A percentile compares a stretch with the other conserved stretches of the same genome.
Evolutionary conservation across 2,113 vertebrate genomes (phyloP).

Genomic region (human (Homo sapiens)): DNA sequence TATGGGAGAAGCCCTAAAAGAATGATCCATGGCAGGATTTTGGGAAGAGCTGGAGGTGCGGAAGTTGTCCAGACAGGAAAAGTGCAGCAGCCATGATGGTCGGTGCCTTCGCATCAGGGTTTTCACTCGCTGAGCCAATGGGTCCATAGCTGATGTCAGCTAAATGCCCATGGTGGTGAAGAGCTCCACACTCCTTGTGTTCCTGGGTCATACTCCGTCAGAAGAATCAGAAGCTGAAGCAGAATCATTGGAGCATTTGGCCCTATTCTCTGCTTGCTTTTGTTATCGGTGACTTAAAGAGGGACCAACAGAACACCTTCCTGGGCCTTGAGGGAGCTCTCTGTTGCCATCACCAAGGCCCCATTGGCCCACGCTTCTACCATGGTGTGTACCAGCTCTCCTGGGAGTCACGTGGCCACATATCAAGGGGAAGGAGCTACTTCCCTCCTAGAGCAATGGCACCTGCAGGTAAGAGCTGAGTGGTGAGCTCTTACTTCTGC

Average conservation of each 20-base stretch:
- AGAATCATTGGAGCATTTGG: not conserved
- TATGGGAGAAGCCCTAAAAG: not conserved
- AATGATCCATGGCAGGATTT: not conserved
- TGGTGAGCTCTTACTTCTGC: not conserved
- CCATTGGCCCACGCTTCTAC: fast-evolving
- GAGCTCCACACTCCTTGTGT: not conserved
- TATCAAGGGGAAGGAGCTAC: not conserved
- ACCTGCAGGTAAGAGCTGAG: not conserved
- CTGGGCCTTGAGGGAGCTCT: not conserved
- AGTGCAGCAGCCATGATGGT: fast-evolving
- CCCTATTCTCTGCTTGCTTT: not conserved
- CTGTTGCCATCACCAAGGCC: not conserved
- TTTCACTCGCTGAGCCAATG: not conserved
- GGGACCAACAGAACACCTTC: not conserved
- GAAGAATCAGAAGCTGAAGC: not conserved
- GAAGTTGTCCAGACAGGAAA: not conserved
- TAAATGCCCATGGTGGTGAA: not conserved
- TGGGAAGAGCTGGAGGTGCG: not conserved
- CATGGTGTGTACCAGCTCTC: not conserved
- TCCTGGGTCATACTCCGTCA: not conserved
- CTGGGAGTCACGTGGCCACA: not conserved
- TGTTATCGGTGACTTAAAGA: not conserved
- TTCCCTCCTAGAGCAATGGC: not conserved
- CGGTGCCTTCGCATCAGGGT: not conserved
- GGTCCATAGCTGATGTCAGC: not conserved